Evolutionary conservation across 2,113 vertebrate species (phyloP).

Genomic region (Triplophysa tibetana): DNA sequence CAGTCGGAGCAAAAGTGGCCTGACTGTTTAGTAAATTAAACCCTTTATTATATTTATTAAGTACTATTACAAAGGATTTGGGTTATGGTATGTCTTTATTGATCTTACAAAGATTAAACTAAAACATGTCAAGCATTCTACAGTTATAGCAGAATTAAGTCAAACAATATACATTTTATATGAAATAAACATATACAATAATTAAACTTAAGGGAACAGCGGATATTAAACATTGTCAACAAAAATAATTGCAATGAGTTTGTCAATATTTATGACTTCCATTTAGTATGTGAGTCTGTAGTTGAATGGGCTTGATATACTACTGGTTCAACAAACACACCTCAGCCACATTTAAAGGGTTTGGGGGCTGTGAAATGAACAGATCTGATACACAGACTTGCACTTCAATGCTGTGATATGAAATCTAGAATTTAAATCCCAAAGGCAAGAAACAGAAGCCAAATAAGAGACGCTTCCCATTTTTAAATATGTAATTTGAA

Average conservation of each 20-base stretch:
- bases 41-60: no score
- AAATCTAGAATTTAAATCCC: background rate
- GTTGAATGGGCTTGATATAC: background rate
- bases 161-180: conserved; percentile 18
- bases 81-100: conserved; percentile 35
- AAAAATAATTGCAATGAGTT: conserved; percentile 2
- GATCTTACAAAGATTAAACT: conserved; percentile 5
- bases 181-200: no score
- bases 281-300: background rate
- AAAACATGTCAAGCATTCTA: conserved; percentile 27
- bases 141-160: conserved; percentile 53
- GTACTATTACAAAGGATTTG: background rate
- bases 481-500: no score
- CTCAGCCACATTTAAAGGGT: background rate
- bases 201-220: conserved; percentile 1
- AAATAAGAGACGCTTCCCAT: no score
- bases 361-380: background rate
- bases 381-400: background rate
- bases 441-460: no score
- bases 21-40: no score
- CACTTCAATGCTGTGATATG: background rate
- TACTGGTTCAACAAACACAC: background rate
- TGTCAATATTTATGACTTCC: background rate
- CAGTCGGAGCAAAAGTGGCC: no score
- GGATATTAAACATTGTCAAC: background rate